phyloP scores from a whole-genome alignment of 2,888 invertebrate genomes.

The Nipponacmea schrenckii region DNA sequence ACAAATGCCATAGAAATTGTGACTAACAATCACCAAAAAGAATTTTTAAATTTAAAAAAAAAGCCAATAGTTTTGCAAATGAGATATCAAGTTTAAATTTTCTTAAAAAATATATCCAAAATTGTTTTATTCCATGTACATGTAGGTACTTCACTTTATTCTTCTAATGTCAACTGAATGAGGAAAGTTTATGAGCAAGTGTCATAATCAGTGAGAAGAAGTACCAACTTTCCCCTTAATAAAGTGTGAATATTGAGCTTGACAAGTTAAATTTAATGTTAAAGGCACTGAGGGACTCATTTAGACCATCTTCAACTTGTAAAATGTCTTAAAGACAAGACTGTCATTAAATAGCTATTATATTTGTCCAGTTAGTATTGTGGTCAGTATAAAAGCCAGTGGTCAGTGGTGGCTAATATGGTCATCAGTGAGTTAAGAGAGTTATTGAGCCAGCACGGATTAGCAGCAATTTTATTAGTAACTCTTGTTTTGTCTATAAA shows the following conservation, averaged over 20 bases:
- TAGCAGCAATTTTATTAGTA: neutral
- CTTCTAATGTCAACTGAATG: neutral
- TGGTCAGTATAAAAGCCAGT: neutral
- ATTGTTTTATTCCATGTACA: too few relatives aligned
- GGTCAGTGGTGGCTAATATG: neutral
- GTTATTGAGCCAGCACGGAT: neutral
- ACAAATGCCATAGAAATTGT: too few relatives aligned
- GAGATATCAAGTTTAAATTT: too few relatives aligned
- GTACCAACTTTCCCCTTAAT: neutral
- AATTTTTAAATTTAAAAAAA: too few relatives aligned
- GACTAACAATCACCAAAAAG: too few relatives aligned
- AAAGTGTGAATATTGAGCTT: slow-evolving; percentile 2
- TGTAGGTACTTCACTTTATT: too few relatives aligned
- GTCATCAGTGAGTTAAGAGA: neutral
- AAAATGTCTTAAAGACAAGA: slow-evolving; percentile 8
- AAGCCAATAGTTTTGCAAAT: too few relatives aligned
- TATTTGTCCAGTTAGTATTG: neutral
- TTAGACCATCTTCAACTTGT: neutral
- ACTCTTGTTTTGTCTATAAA: neutral
- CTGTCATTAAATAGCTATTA: slow-evolving; percentile 6
- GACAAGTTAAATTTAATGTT: slow-evolving; percentile 7
- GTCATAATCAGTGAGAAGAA: neutral
- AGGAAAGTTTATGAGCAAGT: neutral
- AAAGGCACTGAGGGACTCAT: neutral
- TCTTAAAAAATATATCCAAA: too few relatives aligned